A percentile compares a stretch with the other conserved stretches of the same genome.
These are phyloP conservation scores for Sciaenops ocellatus DNA, from an alignment of 2,797 vertebrate genomes.

Conservation along the genomic window DNA sequence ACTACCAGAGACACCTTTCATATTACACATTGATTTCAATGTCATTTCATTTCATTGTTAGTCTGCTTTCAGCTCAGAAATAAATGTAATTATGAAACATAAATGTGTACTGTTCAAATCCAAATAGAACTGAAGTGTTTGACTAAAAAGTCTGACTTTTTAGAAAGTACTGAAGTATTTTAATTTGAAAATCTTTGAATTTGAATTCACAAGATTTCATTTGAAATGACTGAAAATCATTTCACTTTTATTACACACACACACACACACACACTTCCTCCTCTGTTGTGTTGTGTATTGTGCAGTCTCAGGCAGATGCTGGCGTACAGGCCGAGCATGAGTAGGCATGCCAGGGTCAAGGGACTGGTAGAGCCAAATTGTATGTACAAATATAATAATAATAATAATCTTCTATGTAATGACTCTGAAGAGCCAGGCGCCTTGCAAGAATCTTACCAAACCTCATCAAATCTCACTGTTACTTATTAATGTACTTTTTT, in stretches of 20 bases:
- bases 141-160: too few species aligned
- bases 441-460: neutral
- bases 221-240: too few species aligned
- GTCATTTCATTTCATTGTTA: neutral
- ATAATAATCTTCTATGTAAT: constrained; percentile 66
- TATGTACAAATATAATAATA: constrained; percentile 73
- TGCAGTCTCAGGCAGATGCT: constrained; percentile 64
- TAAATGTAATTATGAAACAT: neutral
- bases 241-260: neutral
- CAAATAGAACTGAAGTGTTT: too few species aligned
- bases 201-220: neutral
- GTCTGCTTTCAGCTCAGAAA: neutral
- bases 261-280: constrained; percentile 32
- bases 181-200: neutral
- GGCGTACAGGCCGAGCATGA: constrained; percentile 48
- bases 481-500: neutral
- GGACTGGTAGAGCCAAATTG: constrained; percentile 68
- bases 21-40: neutral
- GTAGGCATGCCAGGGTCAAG: constrained; percentile 67
- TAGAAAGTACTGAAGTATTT: too few species aligned
- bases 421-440: constrained; percentile 46
- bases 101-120: neutral
- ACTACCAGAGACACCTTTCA: too few species aligned
- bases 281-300: constrained; percentile 53
- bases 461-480: neutral